Conservation (phyloP, 64 coral and sea anemone genomes). For the Actinia tenebrosa region DNA sequence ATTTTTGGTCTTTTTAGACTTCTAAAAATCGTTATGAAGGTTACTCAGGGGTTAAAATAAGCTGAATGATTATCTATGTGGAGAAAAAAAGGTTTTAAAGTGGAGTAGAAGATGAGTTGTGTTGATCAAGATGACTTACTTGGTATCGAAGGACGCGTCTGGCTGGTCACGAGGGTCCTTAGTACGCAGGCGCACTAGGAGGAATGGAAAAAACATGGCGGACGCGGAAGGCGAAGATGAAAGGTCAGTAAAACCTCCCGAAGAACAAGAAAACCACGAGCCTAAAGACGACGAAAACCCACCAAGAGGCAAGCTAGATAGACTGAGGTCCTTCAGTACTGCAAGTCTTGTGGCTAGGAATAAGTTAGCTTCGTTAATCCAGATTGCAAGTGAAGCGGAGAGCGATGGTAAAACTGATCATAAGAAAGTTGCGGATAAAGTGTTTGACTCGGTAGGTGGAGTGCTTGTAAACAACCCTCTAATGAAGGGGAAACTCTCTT, state of each 20-base stretch:
- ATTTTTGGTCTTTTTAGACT: not conserved
- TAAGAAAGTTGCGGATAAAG: slow-evolving; percentile 82
- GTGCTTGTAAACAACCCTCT: slow-evolving; percentile 15
- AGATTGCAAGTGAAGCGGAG: slow-evolving; percentile 62
- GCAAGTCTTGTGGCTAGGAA: slow-evolving; percentile 68
- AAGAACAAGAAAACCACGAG: slow-evolving; percentile 29
- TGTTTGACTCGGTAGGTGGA: slow-evolving; percentile 84
- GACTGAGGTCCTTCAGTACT: slow-evolving; percentile 60
- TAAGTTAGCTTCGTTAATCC: slow-evolving; percentile 67
- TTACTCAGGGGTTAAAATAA: not conserved
- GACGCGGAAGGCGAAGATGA: slow-evolving; percentile 72
- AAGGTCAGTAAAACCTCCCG: slow-evolving; percentile 30
- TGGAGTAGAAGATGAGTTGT: not conserved
- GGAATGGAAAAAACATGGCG: slow-evolving; percentile 86
- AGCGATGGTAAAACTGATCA: slow-evolving; percentile 74
- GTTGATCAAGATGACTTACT: not conserved
- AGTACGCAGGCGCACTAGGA: slow-evolving; percentile 55
- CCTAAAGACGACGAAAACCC: slow-evolving; percentile 37
- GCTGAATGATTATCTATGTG: not conserved
- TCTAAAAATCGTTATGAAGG: not conserved
- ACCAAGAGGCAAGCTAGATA: slow-evolving; percentile 43
- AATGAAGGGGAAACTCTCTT: not conserved
- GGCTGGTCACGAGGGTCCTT: slow-evolving; percentile 78
- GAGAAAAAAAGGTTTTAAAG: not conserved
- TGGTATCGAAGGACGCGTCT: slow-evolving; percentile 81